Evolutionary conservation across 2,888 invertebrate genomes (phyloP).

Genomic region (Drosophila mimica): DNA sequence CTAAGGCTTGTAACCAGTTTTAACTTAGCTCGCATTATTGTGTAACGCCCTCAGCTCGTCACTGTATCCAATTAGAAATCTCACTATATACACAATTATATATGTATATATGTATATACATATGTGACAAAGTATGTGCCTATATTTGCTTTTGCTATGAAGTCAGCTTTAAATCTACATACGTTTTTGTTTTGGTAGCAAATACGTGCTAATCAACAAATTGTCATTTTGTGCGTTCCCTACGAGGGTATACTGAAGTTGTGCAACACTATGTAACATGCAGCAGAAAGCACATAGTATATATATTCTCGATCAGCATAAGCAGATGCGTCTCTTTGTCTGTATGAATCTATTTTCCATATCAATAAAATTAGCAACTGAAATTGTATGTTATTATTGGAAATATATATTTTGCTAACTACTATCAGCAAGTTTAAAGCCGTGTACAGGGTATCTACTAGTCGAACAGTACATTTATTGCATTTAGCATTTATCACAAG

Average conservation of each 20-base stretch:
- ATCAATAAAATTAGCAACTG: neutral
- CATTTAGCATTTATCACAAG: neutral
- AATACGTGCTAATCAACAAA: constrained; percentile 31
- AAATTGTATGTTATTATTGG: neutral
- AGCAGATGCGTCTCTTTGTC: neutral
- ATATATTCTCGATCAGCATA: neutral
- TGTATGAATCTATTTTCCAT: neutral
- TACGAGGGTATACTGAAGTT: neutral
- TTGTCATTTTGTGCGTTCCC: constrained; percentile 10
- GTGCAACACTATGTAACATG: neutral
- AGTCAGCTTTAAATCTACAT: constrained; percentile 54
- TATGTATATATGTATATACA: neutral
- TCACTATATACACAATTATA: constrained; percentile 1
- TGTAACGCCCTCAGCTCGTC: constrained; percentile 58
- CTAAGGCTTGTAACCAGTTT: constrained; percentile 63
- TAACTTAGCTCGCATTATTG: constrained; percentile 34
- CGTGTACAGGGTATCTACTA: neutral
- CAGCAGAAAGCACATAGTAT: neutral
- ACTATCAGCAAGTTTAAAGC: neutral
- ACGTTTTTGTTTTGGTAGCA: constrained; percentile 15
- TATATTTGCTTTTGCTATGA: constrained; percentile 50
- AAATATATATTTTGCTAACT: neutral
- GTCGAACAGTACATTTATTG: neutral
- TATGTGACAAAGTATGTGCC: neutral
- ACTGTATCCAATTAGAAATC: constrained; percentile 10